These are phyloP conservation scores for Thelaira solivaga DNA, from an alignment of 2,888 invertebrate genomes.

Conservation along the genomic window DNA sequence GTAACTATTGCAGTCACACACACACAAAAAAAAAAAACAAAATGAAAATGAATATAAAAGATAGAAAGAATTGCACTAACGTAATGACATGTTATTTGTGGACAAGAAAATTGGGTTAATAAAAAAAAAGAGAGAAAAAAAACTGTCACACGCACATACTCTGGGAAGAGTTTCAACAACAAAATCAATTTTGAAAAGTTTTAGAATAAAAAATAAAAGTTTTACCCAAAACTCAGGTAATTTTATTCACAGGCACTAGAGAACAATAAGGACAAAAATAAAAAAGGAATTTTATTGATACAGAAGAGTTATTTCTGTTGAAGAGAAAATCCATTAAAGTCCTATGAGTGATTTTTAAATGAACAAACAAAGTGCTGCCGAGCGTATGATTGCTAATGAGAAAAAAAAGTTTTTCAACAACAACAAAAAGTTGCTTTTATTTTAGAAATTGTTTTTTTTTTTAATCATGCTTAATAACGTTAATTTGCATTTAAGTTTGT, in stretches of 20 bases:
- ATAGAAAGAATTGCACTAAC: constrained; percentile 46
- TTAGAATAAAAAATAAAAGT: constrained; percentile 33
- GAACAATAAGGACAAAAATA: background rate
- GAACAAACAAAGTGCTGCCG: background rate
- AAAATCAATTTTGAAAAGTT: constrained; percentile 47
- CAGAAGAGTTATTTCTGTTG: background rate
- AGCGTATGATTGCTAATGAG: constrained; percentile 3
- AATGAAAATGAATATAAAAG: constrained; percentile 24
- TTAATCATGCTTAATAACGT: no score
- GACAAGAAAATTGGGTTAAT: constrained; percentile 52
- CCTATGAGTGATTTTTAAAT: constrained; percentile 11
- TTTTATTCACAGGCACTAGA: constrained; percentile 23
- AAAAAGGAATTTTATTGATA: constrained; percentile 6
- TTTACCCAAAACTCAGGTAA: constrained; percentile 13
- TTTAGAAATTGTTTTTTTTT: no score
- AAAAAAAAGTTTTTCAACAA: background rate
- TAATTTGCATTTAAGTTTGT: no score
- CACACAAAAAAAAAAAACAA: constrained; percentile 18
- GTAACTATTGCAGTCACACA: constrained; percentile 22
- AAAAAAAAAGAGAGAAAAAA: constrained; percentile 18
- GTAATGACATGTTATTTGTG: constrained; percentile 61
- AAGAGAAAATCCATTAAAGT: background rate
- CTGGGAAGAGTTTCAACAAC: background rate
- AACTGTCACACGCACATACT: background rate
- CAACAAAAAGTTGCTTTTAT: no score